Evolutionary conservation across 2,888 invertebrate genomes (phyloP).

Genomic region (Drosophila quinaria): DNA sequence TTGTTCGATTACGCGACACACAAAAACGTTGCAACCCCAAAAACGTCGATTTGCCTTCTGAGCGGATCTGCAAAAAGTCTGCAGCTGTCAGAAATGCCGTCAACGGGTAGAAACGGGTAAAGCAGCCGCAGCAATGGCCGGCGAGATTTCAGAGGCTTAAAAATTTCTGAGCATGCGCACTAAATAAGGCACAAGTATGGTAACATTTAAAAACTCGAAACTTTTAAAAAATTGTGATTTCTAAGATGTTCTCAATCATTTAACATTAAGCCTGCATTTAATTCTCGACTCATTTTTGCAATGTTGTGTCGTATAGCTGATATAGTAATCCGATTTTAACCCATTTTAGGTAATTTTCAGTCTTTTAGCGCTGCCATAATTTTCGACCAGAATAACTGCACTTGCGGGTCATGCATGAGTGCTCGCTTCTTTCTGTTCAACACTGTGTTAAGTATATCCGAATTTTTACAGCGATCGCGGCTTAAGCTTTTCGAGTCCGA

Average conservation of each 20-base stretch:
- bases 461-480: slow-evolving; percentile 81
- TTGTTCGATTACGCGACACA: slow-evolving; percentile 59
- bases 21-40: slow-evolving; percentile 71
- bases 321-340: no score
- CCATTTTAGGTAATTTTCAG: slow-evolving; percentile 13
- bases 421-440: slow-evolving; percentile 82
- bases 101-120: slow-evolving; percentile 6
- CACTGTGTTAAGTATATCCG: slow-evolving; percentile 83
- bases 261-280: no score
- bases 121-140: slow-evolving; percentile 52
- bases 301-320: no score
- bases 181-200: neutral
- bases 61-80: slow-evolving; percentile 47
- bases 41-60: slow-evolving; percentile 65
- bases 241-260: no score
- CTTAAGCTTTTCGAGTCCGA: slow-evolving; percentile 42
- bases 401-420: slow-evolving; percentile 82
- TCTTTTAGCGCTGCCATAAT: slow-evolving; percentile 78
- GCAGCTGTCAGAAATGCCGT: slow-evolving; percentile 45
- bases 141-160: slow-evolving; percentile 29
- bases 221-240: no score
- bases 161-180: slow-evolving; percentile 58
- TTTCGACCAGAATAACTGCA: slow-evolving; percentile 78
- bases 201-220: slow-evolving; percentile 19
- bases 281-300: no score